Conservation (phyloP, 2,888 invertebrate species). For the Nomada ruficornis region DNA sequence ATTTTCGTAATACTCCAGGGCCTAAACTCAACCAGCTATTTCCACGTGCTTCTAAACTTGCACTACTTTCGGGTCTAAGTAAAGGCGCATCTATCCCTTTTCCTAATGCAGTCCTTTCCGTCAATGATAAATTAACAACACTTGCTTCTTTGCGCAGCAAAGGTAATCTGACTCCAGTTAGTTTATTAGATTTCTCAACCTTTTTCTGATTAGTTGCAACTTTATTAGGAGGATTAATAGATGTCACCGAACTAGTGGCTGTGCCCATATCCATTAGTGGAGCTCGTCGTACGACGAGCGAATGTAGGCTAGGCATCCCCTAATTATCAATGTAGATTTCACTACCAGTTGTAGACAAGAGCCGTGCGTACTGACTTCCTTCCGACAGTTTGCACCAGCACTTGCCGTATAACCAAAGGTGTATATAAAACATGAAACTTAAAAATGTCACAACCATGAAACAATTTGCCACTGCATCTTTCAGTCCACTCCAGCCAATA, state of each 20-base stretch:
- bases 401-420: constrained; percentile 33
- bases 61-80: constrained; percentile 81
- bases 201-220: constrained; percentile 74
- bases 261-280: constrained; percentile 83
- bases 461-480: constrained; percentile 36
- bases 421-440: constrained; percentile 31
- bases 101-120: constrained; percentile 69
- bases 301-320: constrained; percentile 84
- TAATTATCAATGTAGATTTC: constrained; percentile 74
- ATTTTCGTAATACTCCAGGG: constrained; percentile 80
- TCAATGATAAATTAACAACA: constrained; percentile 77
- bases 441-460: constrained; percentile 43
- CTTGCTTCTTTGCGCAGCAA: constrained; percentile 81
- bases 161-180: constrained; percentile 79
- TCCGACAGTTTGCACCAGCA: constrained; percentile 28
- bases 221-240: constrained; percentile 77
- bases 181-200: constrained; percentile 75
- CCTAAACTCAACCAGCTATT: constrained; percentile 81
- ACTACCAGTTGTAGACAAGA: constrained; percentile 63
- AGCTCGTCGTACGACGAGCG: constrained; percentile 84
- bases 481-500: constrained; percentile 24
- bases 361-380: constrained; percentile 40
- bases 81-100: constrained; percentile 75
- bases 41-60: constrained; percentile 80
- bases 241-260: constrained; percentile 82